Base-by-base conservation (phyloP, 2,113 vertebrate genomes). In the Trogon melanurus region DNA sequence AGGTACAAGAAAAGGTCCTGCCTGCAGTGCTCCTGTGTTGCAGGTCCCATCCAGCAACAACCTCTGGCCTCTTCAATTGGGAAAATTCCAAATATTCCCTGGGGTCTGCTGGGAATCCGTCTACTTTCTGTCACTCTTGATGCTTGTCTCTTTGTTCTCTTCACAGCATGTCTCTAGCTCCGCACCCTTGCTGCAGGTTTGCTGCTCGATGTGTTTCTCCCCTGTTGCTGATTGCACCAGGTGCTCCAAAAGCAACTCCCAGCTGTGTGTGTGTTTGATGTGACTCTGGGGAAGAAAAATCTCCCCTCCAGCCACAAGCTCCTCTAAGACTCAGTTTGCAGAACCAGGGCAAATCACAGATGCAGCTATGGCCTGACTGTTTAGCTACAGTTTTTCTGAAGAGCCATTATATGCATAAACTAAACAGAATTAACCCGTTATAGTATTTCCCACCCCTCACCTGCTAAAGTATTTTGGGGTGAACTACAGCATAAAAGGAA, bases 261-360 rank as follows among this genome's bases (percentile, higher is more conserved):
- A 82, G 53, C n/a, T 56, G 16, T 15, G 20, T 15, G 20, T 27
- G 17, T 75, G 17, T 67, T 67, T 79, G 65, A 38, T 78, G 58
- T 30, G 38, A 30, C 29, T 30, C 14, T 15, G 20, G 51, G 67
- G 38, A 71, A 72, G 14, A 64, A 6, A 20, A 48, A 65, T 34
- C 19, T 86, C 19, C 30, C 44, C 61, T 78, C 60, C 50, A 78
- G 70, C 30, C 51, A 62, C 56, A 58, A 74, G 6, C 9, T 79
- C 5, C 32, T 7, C 30, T 58, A 36, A 78, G n/a, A 60, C 16
- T 16, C 1, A 0, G 20, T 19, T 11, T 69, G 32, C 3, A 3
- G 21, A 80, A 15, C 60, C 51, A 79, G 44, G 74, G 79, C 38
- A 44, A 73, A 51, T 66, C 41, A 30, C 11, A 60, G 44, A 8